phyloP scores from a whole-genome alignment of 1,140 invertebrate genomes.

The Penaeus chinensis region DNA sequence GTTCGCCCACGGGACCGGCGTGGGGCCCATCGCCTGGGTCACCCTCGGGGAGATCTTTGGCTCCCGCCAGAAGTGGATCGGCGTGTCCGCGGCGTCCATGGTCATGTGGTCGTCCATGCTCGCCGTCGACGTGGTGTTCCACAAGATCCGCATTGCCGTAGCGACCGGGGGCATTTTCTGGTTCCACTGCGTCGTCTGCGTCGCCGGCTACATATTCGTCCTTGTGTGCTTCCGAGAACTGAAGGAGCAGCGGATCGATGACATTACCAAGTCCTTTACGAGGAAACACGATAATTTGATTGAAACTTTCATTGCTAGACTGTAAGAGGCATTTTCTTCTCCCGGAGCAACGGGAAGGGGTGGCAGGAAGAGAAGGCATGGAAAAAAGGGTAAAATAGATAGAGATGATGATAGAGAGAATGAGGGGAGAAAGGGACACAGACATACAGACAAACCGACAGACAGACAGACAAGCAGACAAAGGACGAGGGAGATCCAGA shows the following conservation, averaged over 20 bases:
- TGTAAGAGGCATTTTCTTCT: constrained; percentile 16
- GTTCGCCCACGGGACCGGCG: constrained; percentile 58
- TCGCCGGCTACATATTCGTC: constrained; percentile 63
- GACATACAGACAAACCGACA: not conserved
- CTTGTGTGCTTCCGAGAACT: constrained; percentile 63
- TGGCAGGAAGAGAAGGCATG: not conserved
- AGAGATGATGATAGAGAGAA: not conserved
- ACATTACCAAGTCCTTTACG: constrained; percentile 59
- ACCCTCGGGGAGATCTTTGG: constrained; percentile 63
- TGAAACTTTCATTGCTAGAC: constrained; percentile 61
- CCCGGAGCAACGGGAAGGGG: too few species aligned
- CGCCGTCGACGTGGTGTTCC: constrained; percentile 57
- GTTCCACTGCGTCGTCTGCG: constrained; percentile 63
- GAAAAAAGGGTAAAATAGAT: not conserved
- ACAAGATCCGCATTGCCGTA: constrained; percentile 53
- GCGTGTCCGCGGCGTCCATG: constrained; percentile 55
- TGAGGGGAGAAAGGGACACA: not conserved
- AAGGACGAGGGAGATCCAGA: not conserved
- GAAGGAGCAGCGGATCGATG: constrained; percentile 61
- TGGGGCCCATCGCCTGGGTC: constrained; percentile 63
- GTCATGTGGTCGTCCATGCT: constrained; percentile 59
- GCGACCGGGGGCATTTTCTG: constrained; percentile 63
- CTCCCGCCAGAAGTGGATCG: constrained; percentile 58
- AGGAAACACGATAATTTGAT: constrained; percentile 63
- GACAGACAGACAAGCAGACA: not conserved